Percentiles rank a stretch among this genome's conserved stretches.
Conservation (phyloP, 2,797 vertebrate species). For the Spondyliosoma cantharus region DNA sequence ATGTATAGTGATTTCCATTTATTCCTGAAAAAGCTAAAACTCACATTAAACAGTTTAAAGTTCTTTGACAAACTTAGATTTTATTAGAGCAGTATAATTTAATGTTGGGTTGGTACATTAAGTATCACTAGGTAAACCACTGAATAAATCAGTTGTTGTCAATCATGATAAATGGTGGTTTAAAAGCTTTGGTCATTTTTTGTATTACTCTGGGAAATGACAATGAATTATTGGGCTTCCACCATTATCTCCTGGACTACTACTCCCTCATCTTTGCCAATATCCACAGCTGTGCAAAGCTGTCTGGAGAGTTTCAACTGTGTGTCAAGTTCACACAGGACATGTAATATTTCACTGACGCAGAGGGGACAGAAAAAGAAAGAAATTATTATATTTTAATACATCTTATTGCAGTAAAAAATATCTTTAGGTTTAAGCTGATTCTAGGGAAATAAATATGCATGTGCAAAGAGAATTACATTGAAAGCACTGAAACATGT, state of each 20-base stretch:
- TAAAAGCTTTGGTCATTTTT: background rate
- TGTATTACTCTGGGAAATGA: background rate
- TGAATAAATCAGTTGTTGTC: background rate
- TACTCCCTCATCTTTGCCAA: background rate
- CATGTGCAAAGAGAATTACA: background rate
- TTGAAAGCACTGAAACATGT: background rate
- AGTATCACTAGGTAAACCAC: background rate
- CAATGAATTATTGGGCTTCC: background rate
- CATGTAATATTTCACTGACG: background rate
- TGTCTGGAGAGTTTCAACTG: background rate
- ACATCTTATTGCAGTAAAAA: background rate
- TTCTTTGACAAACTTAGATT: background rate
- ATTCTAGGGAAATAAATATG: background rate
- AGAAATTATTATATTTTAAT: background rate
- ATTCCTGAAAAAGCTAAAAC: conserved; percentile 2
- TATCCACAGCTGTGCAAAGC: conserved; percentile 16
- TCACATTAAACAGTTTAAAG: background rate
- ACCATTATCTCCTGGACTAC: background rate
- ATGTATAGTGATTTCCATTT: background rate
- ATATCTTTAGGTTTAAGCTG: background rate
- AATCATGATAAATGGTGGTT: background rate
- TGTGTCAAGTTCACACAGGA: background rate
- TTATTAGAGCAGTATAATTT: background rate
- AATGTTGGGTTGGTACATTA: background rate
- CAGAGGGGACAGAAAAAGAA: background rate